Evolutionary conservation across 2,797 vertebrate genomes (phyloP).

Genomic region (Trachurus trachurus): DNA sequence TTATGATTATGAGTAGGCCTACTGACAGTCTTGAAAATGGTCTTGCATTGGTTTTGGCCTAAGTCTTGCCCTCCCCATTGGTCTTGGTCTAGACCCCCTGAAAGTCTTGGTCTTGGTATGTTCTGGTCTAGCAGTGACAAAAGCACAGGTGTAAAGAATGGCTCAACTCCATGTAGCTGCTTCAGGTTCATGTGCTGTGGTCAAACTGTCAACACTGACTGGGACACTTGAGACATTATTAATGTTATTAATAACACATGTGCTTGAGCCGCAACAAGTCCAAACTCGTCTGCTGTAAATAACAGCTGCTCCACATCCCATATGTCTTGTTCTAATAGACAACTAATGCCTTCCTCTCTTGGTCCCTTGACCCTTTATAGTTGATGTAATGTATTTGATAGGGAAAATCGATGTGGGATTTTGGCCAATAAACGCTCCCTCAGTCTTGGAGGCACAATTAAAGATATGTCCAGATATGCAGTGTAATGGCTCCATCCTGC

Average conservation of each 20-base stretch:
- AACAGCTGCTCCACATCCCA: background rate
- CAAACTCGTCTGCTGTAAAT: background rate
- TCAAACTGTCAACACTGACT: background rate
- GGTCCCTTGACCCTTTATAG: background rate
- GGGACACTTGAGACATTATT: background rate
- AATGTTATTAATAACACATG: background rate
- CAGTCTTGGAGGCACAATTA: background rate
- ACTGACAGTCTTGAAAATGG: too few species aligned
- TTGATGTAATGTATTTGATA: background rate
- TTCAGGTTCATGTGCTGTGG: background rate
- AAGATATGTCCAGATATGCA: background rate
- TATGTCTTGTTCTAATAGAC: background rate
- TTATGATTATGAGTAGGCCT: too few species aligned
- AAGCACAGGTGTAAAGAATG: background rate
- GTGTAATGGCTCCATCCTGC: background rate
- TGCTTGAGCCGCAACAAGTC: background rate
- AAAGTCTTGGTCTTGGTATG: too few species aligned
- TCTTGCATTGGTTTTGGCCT: too few species aligned
- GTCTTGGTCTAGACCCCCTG: too few species aligned
- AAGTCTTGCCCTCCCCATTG: too few species aligned
- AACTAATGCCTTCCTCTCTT: background rate
- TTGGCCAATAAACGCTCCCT: constrained; percentile 6
- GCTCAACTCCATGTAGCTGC: background rate
- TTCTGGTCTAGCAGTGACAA: too few species aligned
- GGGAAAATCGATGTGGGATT: background rate